Evolutionary conservation across 1,140 invertebrate genomes (phyloP).

Genomic region (Fragariocoptes setiger): DNA sequence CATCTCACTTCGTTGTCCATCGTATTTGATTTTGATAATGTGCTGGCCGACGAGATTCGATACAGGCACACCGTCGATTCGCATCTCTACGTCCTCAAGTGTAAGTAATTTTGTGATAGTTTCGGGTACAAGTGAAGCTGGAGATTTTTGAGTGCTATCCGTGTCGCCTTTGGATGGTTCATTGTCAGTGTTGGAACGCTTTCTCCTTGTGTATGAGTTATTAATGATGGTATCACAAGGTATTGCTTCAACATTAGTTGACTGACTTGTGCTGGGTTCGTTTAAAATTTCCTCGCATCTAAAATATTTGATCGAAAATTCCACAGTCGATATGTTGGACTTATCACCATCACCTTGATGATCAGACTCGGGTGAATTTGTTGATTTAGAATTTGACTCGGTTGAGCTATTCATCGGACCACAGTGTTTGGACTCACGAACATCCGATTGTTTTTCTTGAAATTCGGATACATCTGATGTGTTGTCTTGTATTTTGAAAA

Average conservation of each 20-base stretch:
- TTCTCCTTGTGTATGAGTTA: too few species aligned
- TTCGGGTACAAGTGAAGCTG: not conserved
- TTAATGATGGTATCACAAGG: not conserved
- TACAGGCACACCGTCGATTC: slow-evolving; percentile 3
- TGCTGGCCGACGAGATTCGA: slow-evolving; percentile 6
- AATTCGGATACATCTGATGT: not conserved
- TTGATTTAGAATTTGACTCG: not conserved
- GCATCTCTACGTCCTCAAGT: slow-evolving; percentile 6
- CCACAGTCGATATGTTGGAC: not conserved
- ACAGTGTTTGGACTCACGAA: not conserved
- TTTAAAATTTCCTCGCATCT: slow-evolving; percentile 5
- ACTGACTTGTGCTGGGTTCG: not conserved
- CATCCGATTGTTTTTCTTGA: not conserved
- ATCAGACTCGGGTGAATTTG: too few species aligned
- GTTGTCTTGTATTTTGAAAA: slow-evolving; percentile 1
- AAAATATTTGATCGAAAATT: slow-evolving; percentile 5
- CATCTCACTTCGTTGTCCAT: slow-evolving; percentile 5
- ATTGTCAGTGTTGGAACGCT: too few species aligned
- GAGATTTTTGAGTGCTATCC: too few species aligned
- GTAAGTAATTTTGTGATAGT: slow-evolving; percentile 4
- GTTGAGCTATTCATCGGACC: not conserved
- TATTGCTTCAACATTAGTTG: not conserved
- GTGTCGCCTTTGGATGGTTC: too few species aligned
- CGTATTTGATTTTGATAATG: slow-evolving; percentile 5
- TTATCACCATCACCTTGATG: not conserved